Evolutionary conservation across 2,113 vertebrate species (phyloP).

Genomic region (Apteryx owenii): DNA sequence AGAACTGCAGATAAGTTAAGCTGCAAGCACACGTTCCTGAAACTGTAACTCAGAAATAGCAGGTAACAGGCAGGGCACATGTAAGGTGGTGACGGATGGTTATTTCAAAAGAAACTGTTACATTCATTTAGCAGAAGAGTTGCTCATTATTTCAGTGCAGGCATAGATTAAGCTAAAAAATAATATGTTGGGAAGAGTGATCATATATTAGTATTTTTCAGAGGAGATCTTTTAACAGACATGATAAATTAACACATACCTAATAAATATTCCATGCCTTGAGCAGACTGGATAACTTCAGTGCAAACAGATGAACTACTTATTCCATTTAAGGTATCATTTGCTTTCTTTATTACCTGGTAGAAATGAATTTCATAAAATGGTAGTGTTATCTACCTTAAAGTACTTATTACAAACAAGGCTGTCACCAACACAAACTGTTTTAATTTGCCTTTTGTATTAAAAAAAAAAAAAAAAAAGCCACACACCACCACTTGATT

Average conservation of each 20-base stretch:
- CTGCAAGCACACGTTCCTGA: not conserved
- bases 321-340: slow-evolving; percentile 95
- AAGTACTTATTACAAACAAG: not conserved
- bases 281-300: slow-evolving; percentile 97
- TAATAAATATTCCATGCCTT: slow-evolving; percentile 98
- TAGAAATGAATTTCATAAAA: slow-evolving; percentile 19
- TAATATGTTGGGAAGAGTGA: not conserved
- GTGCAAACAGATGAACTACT: slow-evolving; percentile 97
- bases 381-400: not conserved
- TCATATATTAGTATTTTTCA: not conserved
- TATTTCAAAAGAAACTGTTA: not conserved
- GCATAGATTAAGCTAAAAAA: not conserved
- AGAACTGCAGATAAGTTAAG: not conserved
- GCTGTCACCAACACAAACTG: not conserved
- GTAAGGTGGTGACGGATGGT: fast-evolving
- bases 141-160: not conserved
- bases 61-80: not conserved
- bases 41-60: not conserved
- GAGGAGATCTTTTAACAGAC: not conserved
- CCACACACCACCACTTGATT: not conserved
- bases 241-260: slow-evolving; percentile 79
- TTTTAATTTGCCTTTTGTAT: not conserved
- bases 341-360: slow-evolving; percentile 98
- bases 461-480: not conserved
- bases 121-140: not conserved